phyloP scores from a whole-genome alignment of 1,140 invertebrate species.

The Drosophila carrolli region DNA sequence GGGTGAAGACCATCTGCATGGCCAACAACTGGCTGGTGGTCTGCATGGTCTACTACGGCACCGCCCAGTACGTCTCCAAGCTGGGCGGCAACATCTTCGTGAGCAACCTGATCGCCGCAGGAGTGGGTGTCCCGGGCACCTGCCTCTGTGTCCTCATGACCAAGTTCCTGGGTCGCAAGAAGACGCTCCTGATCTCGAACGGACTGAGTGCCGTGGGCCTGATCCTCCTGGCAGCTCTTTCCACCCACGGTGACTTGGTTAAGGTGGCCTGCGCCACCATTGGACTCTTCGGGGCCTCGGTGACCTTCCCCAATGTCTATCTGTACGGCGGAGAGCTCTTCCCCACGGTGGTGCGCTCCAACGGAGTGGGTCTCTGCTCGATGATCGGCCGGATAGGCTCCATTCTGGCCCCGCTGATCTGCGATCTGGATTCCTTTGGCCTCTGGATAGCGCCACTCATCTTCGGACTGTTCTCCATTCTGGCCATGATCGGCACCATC shows the following conservation, averaged over 20 bases:
- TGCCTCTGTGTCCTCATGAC: conserved; percentile 88
- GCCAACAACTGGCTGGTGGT: conserved; percentile 90
- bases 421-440: conserved; percentile 81
- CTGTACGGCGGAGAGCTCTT: conserved; percentile 87
- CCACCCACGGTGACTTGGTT: conserved; percentile 18
- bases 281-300: conserved; percentile 84
- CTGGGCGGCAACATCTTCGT: conserved; percentile 90
- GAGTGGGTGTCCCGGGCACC: conserved; percentile 89
- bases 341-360: conserved; percentile 87
- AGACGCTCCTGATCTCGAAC: conserved; percentile 88
- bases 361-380: conserved; percentile 86
- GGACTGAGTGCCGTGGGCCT: conserved; percentile 87
- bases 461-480: conserved; percentile 88
- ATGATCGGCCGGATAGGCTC: conserved; percentile 87
- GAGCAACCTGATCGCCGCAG: conserved; percentile 90
- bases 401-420: conserved; percentile 86
- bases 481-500: conserved; percentile 87
- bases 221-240: conserved; percentile 87
- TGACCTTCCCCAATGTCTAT: conserved; percentile 87
- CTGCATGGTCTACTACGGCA: conserved; percentile 90
- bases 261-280: conserved; percentile 52
- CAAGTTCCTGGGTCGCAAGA: conserved; percentile 88
- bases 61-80: conserved; percentile 90
- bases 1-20: conserved; percentile 90
- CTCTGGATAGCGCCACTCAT: conserved; percentile 88